Conservation (phyloP, 2,797 vertebrate genomes). For the Coreius guichenoti region DNA sequence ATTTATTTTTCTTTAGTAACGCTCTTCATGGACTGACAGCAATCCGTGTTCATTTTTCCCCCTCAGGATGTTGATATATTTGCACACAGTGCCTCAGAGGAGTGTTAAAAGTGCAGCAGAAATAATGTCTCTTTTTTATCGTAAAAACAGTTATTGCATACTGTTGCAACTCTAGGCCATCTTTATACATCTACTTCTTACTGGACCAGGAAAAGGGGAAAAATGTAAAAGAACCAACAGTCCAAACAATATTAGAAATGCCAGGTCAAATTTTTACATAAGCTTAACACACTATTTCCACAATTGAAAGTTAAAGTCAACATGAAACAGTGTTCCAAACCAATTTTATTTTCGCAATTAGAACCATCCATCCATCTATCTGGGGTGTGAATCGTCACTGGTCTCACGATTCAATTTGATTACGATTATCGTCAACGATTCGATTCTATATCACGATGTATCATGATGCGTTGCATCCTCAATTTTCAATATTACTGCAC, state of each 20-base stretch:
- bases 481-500: no score
- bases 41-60: neutral
- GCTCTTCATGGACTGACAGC: neutral
- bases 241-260: conserved; percentile 6
- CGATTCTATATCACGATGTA: no score
- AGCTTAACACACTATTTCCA: neutral
- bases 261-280: conserved; percentile 5
- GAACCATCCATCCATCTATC: no score
- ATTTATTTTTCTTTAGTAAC: conserved; percentile 7
- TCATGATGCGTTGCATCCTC: no score
- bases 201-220: neutral
- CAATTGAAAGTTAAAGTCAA: neutral
- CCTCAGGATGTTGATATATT: conserved; percentile 22
- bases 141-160: conserved; percentile 8
- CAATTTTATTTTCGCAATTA: no score
- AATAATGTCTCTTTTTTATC: conserved; percentile 5
- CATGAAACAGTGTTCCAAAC: no score
- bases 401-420: no score
- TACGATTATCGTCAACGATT: no score
- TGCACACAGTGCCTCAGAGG: conserved; percentile 2
- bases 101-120: conserved; percentile 5
- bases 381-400: no score
- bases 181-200: conserved; percentile 12
- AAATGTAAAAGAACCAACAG: neutral
- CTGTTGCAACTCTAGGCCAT: neutral